Evolutionary conservation across 2,888 invertebrate species (phyloP).

Genomic region (Didymodactylos carnosus): DNA sequence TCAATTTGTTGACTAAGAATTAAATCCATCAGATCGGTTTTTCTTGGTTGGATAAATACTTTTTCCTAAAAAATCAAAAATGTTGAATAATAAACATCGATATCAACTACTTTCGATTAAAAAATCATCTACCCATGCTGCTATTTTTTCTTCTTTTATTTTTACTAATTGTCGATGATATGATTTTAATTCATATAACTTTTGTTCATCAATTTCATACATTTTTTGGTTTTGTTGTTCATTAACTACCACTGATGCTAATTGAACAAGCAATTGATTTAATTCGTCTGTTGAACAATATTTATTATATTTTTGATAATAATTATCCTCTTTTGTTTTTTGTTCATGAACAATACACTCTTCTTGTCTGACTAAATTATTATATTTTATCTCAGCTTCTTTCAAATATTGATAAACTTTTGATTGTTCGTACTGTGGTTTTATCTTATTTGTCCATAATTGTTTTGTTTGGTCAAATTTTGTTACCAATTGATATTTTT

Average conservation of each 20-base stretch:
- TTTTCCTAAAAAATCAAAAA: too few relatives aligned
- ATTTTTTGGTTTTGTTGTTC: background rate
- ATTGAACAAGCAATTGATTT: too few relatives aligned
- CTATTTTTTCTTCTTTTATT: background rate
- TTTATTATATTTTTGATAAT: background rate
- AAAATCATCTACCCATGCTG: too few relatives aligned
- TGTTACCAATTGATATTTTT: background rate
- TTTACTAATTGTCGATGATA: background rate
- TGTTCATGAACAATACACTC: background rate
- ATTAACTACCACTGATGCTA: too few relatives aligned
- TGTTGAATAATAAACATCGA: too few relatives aligned
- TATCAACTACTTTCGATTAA: too few relatives aligned
- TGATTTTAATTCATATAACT: background rate
- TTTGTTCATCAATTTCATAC: too few relatives aligned
- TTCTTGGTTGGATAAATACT: background rate
- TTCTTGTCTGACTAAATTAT: background rate
- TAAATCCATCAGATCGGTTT: background rate
- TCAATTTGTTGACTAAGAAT: background rate
- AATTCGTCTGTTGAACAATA: too few relatives aligned
- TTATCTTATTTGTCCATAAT: background rate
- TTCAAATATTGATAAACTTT: constrained; percentile 1
- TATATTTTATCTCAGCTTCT: background rate
- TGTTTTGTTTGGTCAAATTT: background rate
- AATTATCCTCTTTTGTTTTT: background rate
- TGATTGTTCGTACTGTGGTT: background rate